Evolutionary conservation across 2,113 vertebrate species (phyloP).

Genomic region (Tor tambroides): DNA sequence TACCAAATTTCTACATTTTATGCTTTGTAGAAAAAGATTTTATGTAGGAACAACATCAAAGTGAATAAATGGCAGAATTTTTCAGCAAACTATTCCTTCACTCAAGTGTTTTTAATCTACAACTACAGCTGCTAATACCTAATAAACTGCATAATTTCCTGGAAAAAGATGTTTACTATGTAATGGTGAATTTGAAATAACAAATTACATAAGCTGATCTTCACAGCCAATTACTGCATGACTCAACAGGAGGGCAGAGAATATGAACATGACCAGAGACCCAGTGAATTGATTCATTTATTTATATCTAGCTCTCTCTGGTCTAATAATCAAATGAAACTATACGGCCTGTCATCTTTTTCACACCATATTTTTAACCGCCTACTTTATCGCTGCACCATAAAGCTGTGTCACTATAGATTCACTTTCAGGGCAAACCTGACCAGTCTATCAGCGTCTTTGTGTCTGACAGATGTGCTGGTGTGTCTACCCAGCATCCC

Average conservation of each 20-base stretch:
- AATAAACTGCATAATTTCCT: background rate
- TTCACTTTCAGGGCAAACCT: background rate
- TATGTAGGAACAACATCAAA: background rate
- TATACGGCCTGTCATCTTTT: background rate
- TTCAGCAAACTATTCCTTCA: background rate
- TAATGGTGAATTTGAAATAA: background rate
- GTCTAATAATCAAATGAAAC: background rate
- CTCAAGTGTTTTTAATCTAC: background rate
- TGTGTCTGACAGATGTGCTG: constrained; percentile 55
- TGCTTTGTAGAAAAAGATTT: background rate
- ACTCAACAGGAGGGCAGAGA: constrained; percentile 18
- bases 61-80: background rate
- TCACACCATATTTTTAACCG: background rate
- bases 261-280: background rate
- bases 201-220: constrained; percentile 22
- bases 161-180: constrained; percentile 3
- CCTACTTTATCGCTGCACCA: background rate
- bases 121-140: background rate
- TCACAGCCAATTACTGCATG: background rate
- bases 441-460: constrained; percentile 32
- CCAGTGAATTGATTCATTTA: background rate
- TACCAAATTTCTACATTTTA: background rate
- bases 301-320: background rate
- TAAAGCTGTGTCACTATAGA: background rate
- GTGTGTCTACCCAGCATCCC: constrained; percentile 18